These are phyloP conservation scores for Corythornis cristatus DNA, from an alignment of 2,113 vertebrate genomes.

Conservation along the genomic window DNA sequence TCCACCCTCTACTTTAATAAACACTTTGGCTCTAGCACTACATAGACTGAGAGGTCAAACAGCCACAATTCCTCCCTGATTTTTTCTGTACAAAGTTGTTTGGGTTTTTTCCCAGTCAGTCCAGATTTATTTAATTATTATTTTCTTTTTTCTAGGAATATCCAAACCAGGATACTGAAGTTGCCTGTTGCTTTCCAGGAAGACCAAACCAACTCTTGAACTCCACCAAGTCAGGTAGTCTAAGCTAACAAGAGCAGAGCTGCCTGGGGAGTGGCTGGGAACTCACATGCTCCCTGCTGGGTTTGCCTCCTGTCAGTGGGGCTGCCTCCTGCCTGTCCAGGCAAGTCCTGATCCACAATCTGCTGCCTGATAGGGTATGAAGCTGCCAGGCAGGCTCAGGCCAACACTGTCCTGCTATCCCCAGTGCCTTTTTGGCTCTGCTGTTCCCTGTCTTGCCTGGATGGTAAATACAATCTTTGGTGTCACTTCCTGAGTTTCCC, in stretches of 20 bases:
- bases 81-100: neutral
- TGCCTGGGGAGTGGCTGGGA: neutral
- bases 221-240: neutral
- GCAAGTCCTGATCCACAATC: neutral
- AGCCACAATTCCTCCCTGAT: neutral
- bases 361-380: neutral
- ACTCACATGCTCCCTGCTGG: neutral
- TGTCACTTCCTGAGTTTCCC: neutral
- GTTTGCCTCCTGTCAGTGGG: neutral
- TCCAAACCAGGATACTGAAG: neutral
- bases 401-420: fast-evolving
- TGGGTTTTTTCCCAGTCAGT: neutral
- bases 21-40: neutral
- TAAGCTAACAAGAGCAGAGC: neutral
- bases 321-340: neutral
- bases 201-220: neutral
- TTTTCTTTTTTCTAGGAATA: neutral
- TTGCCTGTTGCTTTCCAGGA: neutral
- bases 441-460: neutral
- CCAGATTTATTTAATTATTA: too few species aligned
- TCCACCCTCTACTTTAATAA: neutral
- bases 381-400: neutral
- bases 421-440: neutral
- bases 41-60: fast-evolving
- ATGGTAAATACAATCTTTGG: neutral